Evolutionary conservation across 2,113 vertebrate species (phyloP).

Genomic region (Noturus placidus): DNA sequence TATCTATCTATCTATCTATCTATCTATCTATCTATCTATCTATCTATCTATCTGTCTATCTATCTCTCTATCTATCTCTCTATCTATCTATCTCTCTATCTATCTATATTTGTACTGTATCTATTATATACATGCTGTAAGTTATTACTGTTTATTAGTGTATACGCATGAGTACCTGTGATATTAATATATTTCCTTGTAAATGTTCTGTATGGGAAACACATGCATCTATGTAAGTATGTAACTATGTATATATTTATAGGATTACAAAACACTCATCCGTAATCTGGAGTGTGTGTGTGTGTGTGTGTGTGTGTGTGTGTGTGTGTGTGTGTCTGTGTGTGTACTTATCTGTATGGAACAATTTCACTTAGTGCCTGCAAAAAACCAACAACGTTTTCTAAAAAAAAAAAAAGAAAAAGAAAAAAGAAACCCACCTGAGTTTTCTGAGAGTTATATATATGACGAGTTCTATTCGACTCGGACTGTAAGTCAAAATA

Average conservation of each 20-base stretch:
- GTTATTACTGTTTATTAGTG: constrained; percentile 73
- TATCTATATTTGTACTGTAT: constrained; percentile 61
- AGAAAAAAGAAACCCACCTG: neutral
- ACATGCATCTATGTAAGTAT: constrained; percentile 66
- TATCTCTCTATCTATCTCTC: constrained; percentile 52
- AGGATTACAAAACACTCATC: constrained; percentile 48
- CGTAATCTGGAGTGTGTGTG: neutral
- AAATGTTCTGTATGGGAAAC: constrained; percentile 66
- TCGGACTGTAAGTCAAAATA: constrained; percentile 38
- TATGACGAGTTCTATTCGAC: neutral
- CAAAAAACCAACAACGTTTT: neutral
- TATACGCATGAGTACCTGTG: constrained; percentile 72
- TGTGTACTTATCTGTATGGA: neutral
- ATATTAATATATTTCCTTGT: constrained; percentile 81
- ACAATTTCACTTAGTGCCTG: constrained; percentile 8
- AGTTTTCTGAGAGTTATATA: constrained; percentile 19
- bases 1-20: constrained; percentile 52
- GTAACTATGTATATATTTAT: constrained; percentile 74
- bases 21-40: neutral
- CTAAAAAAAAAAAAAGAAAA: too few species aligned
- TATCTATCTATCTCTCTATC: constrained; percentile 41
- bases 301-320: neutral
- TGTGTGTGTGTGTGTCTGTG: constrained; percentile 14
- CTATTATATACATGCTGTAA: constrained; percentile 66
- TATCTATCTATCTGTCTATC: too few species aligned